phyloP scores from a whole-genome alignment of 2,113 vertebrate species.

The Gallinago paraguaiae region DNA sequence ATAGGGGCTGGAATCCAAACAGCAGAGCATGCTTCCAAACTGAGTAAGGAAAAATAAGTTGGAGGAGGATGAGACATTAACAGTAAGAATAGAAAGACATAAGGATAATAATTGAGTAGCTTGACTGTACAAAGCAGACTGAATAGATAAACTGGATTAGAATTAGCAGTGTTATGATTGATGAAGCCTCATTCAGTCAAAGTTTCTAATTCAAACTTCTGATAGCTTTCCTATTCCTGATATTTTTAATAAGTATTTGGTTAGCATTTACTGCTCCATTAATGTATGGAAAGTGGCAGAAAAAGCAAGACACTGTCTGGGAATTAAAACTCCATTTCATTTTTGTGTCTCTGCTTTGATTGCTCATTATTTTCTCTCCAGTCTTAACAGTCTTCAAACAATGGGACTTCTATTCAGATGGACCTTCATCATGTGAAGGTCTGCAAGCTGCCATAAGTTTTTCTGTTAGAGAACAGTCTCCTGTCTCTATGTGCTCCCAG shows the following conservation, averaged over 20 bases:
- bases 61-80: not conserved
- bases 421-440: not conserved
- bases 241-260: not conserved
- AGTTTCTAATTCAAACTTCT: not conserved
- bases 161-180: not conserved
- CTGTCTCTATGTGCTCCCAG: not conserved
- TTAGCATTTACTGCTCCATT: not conserved
- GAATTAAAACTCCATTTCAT: not conserved
- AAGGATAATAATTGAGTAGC: not conserved
- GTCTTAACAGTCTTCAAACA: not conserved
- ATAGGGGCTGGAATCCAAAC: not conserved
- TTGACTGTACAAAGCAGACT: not conserved
- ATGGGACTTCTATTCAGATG: not conserved
- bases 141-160: not conserved
- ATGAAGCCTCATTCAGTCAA: not conserved
- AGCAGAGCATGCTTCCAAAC: not conserved
- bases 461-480: not conserved
- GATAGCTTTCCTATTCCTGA: not conserved
- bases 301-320: not conserved
- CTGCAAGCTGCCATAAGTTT: not conserved
- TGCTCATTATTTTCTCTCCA: not conserved
- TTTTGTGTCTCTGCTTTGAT: not conserved
- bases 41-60: not conserved
- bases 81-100: not conserved
- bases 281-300: not conserved